Conservation (phyloP, 1,140 invertebrate genomes). For the Druon quercuslanigerum region DNA sequence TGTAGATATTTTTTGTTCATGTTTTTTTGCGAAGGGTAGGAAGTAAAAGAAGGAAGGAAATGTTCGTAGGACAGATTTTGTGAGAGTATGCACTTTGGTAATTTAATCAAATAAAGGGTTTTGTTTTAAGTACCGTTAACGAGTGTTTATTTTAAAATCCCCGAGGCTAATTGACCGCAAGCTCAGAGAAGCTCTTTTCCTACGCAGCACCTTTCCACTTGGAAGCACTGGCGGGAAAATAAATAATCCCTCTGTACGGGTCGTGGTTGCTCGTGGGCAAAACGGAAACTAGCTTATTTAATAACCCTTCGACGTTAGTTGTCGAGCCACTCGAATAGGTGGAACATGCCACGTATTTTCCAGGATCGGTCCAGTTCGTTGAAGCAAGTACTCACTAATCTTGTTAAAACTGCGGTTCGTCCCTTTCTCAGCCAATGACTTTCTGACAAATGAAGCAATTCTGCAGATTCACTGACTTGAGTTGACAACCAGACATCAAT, state of each 20-base stretch:
- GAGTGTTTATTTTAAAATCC: slow-evolving; percentile 69
- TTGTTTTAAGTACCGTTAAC: slow-evolving; percentile 67
- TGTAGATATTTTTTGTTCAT: too few relatives aligned
- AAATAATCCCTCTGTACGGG: slow-evolving; percentile 53
- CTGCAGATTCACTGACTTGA: slow-evolving; percentile 9
- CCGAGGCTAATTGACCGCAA: slow-evolving; percentile 63
- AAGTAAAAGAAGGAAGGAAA: too few relatives aligned
- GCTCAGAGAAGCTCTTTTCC: slow-evolving; percentile 45
- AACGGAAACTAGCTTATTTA: slow-evolving; percentile 53
- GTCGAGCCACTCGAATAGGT: slow-evolving; percentile 10
- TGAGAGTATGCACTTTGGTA: slow-evolving; percentile 34
- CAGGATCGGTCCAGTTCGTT: slow-evolving; percentile 19
- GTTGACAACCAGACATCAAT: neutral
- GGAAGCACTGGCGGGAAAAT: slow-evolving; percentile 53
- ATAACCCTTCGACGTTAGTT: slow-evolving; percentile 44
- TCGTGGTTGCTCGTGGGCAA: slow-evolving; percentile 33
- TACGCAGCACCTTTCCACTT: slow-evolving; percentile 35
- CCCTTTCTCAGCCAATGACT: slow-evolving; percentile 17
- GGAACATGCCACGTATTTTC: neutral
- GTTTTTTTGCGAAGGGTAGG: too few relatives aligned
- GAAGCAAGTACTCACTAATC: slow-evolving; percentile 22
- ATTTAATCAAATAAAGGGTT: slow-evolving; percentile 62
- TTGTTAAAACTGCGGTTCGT: slow-evolving; percentile 5
- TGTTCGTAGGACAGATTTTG: neutral
- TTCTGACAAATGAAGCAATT: slow-evolving; percentile 14